Conservation (phyloP, 2,113 vertebrate genomes). For the Oncorhynchus nerka region DNA sequence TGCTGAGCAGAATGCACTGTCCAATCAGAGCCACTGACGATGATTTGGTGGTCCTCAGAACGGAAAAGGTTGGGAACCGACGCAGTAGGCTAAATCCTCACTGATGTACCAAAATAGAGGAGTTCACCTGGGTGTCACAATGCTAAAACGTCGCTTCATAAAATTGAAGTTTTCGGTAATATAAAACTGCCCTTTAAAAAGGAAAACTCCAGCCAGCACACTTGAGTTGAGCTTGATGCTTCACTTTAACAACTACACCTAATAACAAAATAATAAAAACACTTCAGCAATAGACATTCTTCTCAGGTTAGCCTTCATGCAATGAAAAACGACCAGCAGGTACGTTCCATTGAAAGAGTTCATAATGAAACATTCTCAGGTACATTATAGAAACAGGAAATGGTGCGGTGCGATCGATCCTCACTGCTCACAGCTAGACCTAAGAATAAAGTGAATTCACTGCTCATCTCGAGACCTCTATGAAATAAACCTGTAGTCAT, state of each 20-base stretch:
- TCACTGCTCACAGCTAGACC: neutral
- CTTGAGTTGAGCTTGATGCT: neutral
- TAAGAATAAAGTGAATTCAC: neutral
- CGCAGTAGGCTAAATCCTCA: neutral
- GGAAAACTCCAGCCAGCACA: too few relatives aligned
- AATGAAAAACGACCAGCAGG: too few relatives aligned
- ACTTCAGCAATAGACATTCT: neutral
- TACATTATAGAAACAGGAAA: too few relatives aligned
- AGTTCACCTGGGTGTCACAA: neutral
- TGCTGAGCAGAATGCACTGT: neutral
- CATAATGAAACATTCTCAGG: neutral
- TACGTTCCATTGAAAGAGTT: neutral
- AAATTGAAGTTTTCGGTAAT: neutral
- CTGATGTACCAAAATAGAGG: neutral
- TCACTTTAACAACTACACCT: too few relatives aligned
- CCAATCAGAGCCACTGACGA: neutral
- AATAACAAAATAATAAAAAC: neutral
- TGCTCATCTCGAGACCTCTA: neutral
- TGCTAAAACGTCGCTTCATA: neutral
- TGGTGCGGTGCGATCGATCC: neutral
- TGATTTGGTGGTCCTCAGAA: too few relatives aligned
- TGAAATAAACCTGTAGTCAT: conserved; percentile 33
- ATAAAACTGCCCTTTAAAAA: neutral
- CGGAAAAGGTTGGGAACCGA: too few relatives aligned
- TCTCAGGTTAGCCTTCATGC: too few relatives aligned